A percentile compares a stretch with the other conserved stretches of the same genome.
phyloP scores from a whole-genome alignment of 2,113 vertebrate species.

The Solea solea region DNA sequence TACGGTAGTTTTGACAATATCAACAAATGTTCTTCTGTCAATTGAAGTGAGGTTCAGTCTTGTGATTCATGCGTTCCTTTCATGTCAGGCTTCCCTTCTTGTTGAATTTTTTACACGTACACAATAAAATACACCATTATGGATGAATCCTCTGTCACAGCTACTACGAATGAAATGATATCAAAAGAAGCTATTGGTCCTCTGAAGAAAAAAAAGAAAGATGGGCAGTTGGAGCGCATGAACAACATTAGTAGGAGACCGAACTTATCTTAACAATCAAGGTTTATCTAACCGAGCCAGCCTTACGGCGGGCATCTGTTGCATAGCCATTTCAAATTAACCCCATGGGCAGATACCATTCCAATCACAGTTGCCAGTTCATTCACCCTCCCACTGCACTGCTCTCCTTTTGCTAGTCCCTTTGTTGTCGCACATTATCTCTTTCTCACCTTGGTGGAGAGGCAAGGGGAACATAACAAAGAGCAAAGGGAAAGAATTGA shows the following conservation, averaged over 20 bases:
- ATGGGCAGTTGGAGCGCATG: conserved; percentile 5
- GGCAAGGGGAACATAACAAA: conserved; percentile 53
- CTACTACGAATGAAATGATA: not conserved
- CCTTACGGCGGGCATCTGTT: conserved; percentile 60
- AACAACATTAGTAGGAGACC: conserved; percentile 23
- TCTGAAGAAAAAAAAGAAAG: conserved; percentile 4
- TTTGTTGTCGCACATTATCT: conserved; percentile 74
- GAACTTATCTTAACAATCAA: conserved; percentile 57
- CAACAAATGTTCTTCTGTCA: too few relatives aligned
- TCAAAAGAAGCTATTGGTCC: conserved; percentile 25
- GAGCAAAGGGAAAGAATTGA: conserved; percentile 61
- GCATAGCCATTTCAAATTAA: conserved; percentile 71
- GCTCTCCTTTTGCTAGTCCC: conserved; percentile 53
- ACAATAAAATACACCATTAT: conserved; percentile 12
- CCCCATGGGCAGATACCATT: conserved; percentile 64
- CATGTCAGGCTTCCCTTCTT: not conserved
- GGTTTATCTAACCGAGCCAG: conserved; percentile 50
- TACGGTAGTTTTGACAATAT: not conserved
- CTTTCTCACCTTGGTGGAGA: conserved; percentile 63
- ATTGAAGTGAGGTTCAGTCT: not conserved
- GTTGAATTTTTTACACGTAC: not conserved
- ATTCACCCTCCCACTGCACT: conserved; percentile 49
- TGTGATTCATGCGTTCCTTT: not conserved
- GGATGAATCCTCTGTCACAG: conserved; percentile 8
- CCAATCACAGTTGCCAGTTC: conserved; percentile 56